Base-by-base conservation (phyloP, 2,888 invertebrate species). In the Cremastinae sp. region DNA sequence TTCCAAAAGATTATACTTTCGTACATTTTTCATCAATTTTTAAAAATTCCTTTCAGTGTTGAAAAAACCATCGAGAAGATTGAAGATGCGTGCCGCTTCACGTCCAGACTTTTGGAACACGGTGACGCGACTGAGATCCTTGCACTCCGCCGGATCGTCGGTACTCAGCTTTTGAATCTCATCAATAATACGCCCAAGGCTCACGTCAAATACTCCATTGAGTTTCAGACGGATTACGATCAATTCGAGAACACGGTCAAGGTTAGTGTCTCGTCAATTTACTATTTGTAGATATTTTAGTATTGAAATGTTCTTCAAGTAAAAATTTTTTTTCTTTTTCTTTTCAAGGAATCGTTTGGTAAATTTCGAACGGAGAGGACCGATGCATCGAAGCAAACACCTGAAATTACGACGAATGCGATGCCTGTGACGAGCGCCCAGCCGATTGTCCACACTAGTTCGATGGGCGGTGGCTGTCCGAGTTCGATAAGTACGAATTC, bases 71-170 rank as follows among this genome's bases (percentile, higher is more conserved):
- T 95, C 78, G 95, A 95, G 78, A 94, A 95, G 83, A 94, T 97
- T 78, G 96, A 96, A 85, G 95, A 96, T 86, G 97, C 97, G 8
- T 95, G 95, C 86, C 94, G 94, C 83, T 98, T 97, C 87, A 94
- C 97, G 0, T 92, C 94, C 12, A 93, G 96, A 81, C 92, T 97
- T 55, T 90, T 97, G 72, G 95, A 95, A 79, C 94, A 95, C 85
- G 97, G 97, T 22, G 97, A 96, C 87, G 94, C 95, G 22, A 93
- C 95, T 3, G 97, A 97, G 90, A 94, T 97, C 83, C 93, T 97
- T 79, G 93, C 96, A 87, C 91, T 97, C 87, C 95, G 96, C 90
- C 94, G 95, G 85, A 91, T 94, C 16, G 95, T 97, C 18, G 92
- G 93, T 51, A 92, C 93, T 14, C 97, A 97, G 87, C 92, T 98